Base-by-base conservation (phyloP, 2,797 vertebrate genomes). In the Muscicapa comitata region DNA sequence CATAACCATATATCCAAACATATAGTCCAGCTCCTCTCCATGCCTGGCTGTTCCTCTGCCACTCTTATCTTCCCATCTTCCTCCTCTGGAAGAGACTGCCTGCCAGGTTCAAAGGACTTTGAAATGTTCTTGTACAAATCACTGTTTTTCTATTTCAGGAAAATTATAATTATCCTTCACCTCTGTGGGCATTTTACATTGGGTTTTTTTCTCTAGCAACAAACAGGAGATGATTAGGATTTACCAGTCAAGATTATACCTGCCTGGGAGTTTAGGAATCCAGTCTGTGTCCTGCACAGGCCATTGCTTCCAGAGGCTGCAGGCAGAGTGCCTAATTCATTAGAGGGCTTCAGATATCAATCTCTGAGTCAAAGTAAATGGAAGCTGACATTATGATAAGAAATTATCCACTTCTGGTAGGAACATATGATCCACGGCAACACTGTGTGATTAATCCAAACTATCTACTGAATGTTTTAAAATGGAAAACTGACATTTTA, bases 321-420 rank as follows among this genome's bases (percentile, higher is more conserved):
- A 87, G 81, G 54, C 81, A 92, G 53, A 79, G 84, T 91, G 48
- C 47, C 38, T 89, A 42, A 87, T 86, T 95, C 61, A 62, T 96
- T 82, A 83, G 35, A 89, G 57, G 38, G 18, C 61, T 93, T 61
- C 50, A 91, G 84, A 83, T 95, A 74, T 4, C 62, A 63, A 31
- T 91, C 93, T 92, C 72, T 80, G 57, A 89, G 71, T 89, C 77
- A 93, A 90, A 81, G 20, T 82, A 89, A 77, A 80, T 92, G 54
- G 68, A 88, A 94, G 58, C 65, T 93, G 86, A 83, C 65, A 43
- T 82, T 79, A 76, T 67, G 72, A 37, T 87, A 83, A 87, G 90
- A 82, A 93, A 75, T 65, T 75, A 83, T 40, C 28, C 48, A 47
- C 29, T 79, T 79, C 61, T 87, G 11, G 9, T 94, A 89, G 74